Evolutionary conservation across 2,797 vertebrate genomes (phyloP), one percentile per base, ranked within the genome.

Genomic region (Channallabes apus): DNA sequence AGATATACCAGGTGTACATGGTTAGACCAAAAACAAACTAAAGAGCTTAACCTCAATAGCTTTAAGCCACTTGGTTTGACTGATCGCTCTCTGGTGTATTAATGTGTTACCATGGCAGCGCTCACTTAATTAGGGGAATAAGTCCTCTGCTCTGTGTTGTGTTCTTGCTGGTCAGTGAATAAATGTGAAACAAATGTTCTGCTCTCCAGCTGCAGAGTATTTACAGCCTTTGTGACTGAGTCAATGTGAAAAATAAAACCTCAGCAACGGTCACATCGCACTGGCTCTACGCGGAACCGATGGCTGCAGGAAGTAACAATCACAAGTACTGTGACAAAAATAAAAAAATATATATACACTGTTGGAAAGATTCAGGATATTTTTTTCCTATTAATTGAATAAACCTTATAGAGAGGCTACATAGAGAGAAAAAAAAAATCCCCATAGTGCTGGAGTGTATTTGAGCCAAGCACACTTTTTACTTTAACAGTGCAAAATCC

Each of bases 101-200:
- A 59, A 78, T 73, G 69, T 59, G 86, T 90, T 88, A 82, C 83
- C 83, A 90, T 88, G 86, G 84, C 80, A 86, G 86, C 87, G 58
- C n/a, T 69, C 35, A 27, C 79, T 81, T 84, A 69, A 88, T 83
- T 79, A 88, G 35, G 86, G 62, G 59, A 68, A 79, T 58, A 82
- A 79, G 62, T 67, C 64, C 32, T 69, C 32, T 80, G 80, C 78
- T 76, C 27, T 51, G 67, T 68, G 82, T 59, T 72, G 71, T 46
- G 76, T 41, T 80, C 71, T 65, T 67, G 51, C 46, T 83, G 83
- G 77, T 81, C 81, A 83, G 58, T 72, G 81, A 80, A 68, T 22
- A 56, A 65, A 17, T 54, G 80, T 75, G 76, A 71, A 78, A 82
- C 58, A 77, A 67, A 83, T 76, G 59, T 32, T 59, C 68, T 83